These are phyloP conservation scores for Odontamblyopus lacepedii DNA, from an alignment of 2,797 vertebrate genomes.

Conservation along the genomic window DNA sequence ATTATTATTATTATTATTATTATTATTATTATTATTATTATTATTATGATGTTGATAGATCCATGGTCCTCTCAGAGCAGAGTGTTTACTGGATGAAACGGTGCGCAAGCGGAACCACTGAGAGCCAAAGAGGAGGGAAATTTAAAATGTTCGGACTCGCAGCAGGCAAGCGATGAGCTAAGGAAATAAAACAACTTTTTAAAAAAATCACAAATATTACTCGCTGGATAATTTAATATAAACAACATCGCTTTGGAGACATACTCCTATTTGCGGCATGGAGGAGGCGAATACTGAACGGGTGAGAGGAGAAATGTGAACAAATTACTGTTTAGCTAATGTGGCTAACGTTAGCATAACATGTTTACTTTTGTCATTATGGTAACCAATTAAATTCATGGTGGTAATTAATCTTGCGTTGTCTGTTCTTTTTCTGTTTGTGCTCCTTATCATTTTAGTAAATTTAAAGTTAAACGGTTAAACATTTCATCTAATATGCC, in stretches of 20 bases:
- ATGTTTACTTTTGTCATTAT: constrained; percentile 18
- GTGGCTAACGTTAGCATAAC: constrained; percentile 40
- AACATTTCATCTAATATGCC: too few relatives aligned
- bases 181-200: not conserved
- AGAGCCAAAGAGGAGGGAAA: constrained; percentile 70
- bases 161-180: not conserved
- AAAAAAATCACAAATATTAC: not conserved
- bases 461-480: too few relatives aligned
- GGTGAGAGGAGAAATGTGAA: constrained; percentile 52
- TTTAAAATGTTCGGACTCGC: constrained; percentile 65
- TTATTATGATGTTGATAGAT: too few relatives aligned
- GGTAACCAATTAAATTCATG: not conserved
- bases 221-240: too few relatives aligned
- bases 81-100: not conserved
- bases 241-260: not conserved
- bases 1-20: too few relatives aligned
- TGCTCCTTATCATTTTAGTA: not conserved
- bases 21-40: too few relatives aligned
- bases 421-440: not conserved
- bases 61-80: not conserved
- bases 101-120: constrained; percentile 57
- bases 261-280: not conserved
- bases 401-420: not conserved
- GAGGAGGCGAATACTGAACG: constrained; percentile 63
- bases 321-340: constrained; percentile 17